Evolutionary conservation across 2,888 invertebrate species (phyloP).

Genomic region (Agonopterix heracliana): DNA sequence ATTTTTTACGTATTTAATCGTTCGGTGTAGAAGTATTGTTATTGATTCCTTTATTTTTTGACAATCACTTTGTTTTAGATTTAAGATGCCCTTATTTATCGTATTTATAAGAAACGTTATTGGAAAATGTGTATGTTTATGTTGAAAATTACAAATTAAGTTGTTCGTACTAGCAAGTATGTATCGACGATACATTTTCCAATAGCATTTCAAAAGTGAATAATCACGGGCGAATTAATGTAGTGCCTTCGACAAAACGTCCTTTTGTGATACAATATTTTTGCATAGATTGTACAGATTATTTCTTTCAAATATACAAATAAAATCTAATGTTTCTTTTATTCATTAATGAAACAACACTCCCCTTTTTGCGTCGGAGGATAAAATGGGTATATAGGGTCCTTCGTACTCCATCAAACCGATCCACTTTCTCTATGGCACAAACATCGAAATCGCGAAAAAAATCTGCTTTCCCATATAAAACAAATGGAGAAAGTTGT

Average conservation of each 20-base stretch:
- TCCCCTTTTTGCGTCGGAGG: too few relatives aligned
- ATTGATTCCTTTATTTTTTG: constrained; percentile 67
- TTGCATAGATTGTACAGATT: constrained; percentile 68
- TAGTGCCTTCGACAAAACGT: constrained; percentile 70
- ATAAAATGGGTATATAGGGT: too few relatives aligned
- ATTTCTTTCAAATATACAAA: constrained; percentile 69
- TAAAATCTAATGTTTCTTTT: constrained; percentile 23
- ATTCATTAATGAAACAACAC: constrained; percentile 10
- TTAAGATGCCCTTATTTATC: constrained; percentile 15
- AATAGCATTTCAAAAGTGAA: too few relatives aligned
- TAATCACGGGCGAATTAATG: constrained; percentile 17
- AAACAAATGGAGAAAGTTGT: too few relatives aligned
- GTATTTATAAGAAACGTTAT: constrained; percentile 11
- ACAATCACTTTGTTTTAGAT: constrained; percentile 58
- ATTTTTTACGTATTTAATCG: constrained; percentile 63
- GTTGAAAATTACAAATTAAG: too few relatives aligned
- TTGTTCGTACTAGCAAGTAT: too few relatives aligned
- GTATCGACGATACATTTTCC: too few relatives aligned
- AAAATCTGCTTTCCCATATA: too few relatives aligned
- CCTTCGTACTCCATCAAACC: too few relatives aligned
- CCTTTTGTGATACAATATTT: constrained; percentile 71
- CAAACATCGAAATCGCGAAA: too few relatives aligned
- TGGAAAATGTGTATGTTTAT: constrained; percentile 5
- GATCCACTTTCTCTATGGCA: too few relatives aligned
- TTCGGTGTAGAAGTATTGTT: constrained; percentile 43